A percentile compares a stretch with the other conserved stretches of the same genome.
Evolutionary conservation across 2,797 vertebrate species (phyloP).

Genomic region (Vireo griseus): DNA sequence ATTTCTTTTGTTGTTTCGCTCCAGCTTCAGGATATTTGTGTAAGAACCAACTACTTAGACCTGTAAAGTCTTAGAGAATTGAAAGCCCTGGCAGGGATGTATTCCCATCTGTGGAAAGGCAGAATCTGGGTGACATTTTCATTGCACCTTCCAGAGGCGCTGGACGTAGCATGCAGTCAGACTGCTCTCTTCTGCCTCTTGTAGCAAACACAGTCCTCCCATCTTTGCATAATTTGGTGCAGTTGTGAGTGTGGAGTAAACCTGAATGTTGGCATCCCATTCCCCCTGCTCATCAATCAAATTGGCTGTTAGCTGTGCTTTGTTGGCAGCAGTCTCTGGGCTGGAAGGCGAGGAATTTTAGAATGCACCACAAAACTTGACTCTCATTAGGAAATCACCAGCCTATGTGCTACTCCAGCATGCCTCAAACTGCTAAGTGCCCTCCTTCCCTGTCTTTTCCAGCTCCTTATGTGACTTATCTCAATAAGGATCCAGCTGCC

Average conservation of each 20-base stretch:
- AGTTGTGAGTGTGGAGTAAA: background rate
- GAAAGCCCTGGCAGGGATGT: background rate
- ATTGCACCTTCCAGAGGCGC: background rate
- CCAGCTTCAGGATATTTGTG: background rate
- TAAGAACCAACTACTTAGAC: background rate
- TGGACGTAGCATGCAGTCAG: background rate
- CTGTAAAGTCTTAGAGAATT: background rate
- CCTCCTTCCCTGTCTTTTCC: constrained; percentile 5
- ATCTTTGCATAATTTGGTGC: background rate
- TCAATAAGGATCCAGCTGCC: constrained; percentile 87
- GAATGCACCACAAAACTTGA: background rate
- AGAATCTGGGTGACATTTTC: background rate
- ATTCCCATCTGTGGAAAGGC: background rate
- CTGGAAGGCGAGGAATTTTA: background rate
- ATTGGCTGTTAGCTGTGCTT: background rate
- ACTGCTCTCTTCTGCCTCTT: background rate
- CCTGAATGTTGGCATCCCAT: background rate
- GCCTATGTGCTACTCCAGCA: background rate
- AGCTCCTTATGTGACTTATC: constrained; percentile 95
- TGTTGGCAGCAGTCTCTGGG: background rate
- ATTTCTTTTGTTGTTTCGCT: background rate
- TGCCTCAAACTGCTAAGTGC: background rate
- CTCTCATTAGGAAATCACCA: background rate
- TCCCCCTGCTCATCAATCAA: background rate
- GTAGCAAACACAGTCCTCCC: background rate